These are phyloP conservation scores for Drosophila eohydei DNA, from an alignment of 2,888 invertebrate genomes.

Conservation along the genomic window DNA sequence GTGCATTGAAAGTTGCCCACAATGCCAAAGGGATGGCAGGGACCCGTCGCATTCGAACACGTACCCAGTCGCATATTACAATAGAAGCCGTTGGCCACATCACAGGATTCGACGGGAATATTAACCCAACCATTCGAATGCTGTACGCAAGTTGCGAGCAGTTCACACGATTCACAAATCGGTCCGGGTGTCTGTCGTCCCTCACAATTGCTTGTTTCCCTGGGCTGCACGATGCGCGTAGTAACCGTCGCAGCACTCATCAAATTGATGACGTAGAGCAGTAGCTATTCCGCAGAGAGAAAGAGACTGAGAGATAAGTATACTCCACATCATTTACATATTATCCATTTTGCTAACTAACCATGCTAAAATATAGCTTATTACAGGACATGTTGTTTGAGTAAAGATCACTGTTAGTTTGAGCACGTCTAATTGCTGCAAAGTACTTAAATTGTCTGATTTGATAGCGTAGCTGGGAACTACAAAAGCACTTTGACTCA, in stretches of 20 bases:
- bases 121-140: conserved; percentile 83
- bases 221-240: conserved; percentile 66
- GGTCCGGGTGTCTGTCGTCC: conserved; percentile 81
- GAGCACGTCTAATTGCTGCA: conserved; percentile 53
- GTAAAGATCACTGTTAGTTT: conserved; percentile 6
- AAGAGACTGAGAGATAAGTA: neutral
- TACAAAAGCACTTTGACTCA: conserved; percentile 54
- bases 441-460: conserved; percentile 60
- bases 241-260: conserved; percentile 44
- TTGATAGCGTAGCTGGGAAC: conserved; percentile 48
- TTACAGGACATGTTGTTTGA: conserved; percentile 52
- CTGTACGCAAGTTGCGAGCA: conserved; percentile 83
- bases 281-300: conserved; percentile 24
- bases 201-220: conserved; percentile 82
- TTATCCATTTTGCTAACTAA: conserved; percentile 21
- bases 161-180: conserved; percentile 84
- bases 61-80: conserved; percentile 80
- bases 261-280: conserved; percentile 41
- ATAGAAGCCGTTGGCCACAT: conserved; percentile 81
- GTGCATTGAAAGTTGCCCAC: conserved; percentile 84
- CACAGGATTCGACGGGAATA: conserved; percentile 84
- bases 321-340: neutral
- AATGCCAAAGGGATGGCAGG: conserved; percentile 84
- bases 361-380: conserved; percentile 44
- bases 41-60: conserved; percentile 83